Base-by-base conservation (phyloP, 1,140 invertebrate species). In the Scaptomyza hsui region DNA sequence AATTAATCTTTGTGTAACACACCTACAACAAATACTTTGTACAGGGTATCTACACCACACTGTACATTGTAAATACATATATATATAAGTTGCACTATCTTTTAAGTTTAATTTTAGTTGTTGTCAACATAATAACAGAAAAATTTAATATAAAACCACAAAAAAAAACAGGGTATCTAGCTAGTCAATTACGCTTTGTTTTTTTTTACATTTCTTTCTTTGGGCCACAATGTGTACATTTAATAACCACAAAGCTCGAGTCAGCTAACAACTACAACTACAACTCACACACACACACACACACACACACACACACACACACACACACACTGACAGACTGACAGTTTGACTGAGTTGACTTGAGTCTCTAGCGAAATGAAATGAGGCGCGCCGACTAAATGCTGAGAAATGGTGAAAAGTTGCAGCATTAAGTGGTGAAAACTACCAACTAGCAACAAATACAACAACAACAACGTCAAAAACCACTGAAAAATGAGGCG, bases 351-450 rank as follows among this genome's bases (percentile, higher is more conserved):
- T 21, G n/a, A 52, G 49, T n/a, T n/a, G n/a, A n/a, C n/a, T n/a
- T n/a, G n/a, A 29, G 6, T 29, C 26, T 29, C 7, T 29, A 9
- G 24, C 5, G 26, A 29, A 29, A 29, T 65, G 69, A 72, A 72
- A 72, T 72, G 53, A 72, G 69, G 53, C 52, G 51, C 61, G 56
- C 39, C 64, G 42, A 16, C 57, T 65, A 75, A 67, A 78, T 75
- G 79, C 61, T 69, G 80, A 83, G 82, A 85, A 85, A 77, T 85
- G 80, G 81, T 79, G 80, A 83, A 67, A 83, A 79, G 80, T 71
- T 76, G 72, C 75, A 74, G 59, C 71, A 75, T 65, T 76, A 76
- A 76, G 64, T 73, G 73, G 73, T 76, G 73, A 76, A 76, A 76
- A 76, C 63, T 24, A 62, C 32, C 24, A 48, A n/a, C n/a, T n/a